Base-by-base conservation (phyloP, 2,888 invertebrate genomes). In the Nomada flava region DNA sequence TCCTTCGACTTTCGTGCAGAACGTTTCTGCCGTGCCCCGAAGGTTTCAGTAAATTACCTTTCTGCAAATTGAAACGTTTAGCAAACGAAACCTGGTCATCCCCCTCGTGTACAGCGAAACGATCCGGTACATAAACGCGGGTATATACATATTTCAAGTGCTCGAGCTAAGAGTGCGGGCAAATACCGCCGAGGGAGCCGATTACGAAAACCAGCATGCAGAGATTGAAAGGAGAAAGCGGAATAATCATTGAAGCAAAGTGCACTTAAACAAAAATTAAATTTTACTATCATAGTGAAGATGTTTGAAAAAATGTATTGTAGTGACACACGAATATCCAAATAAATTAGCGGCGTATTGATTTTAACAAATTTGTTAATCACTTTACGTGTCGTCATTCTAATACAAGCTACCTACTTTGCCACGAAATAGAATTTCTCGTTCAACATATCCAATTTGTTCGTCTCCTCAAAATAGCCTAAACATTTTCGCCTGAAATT, bases 31-130 rank as follows among this genome's bases (percentile, higher is more conserved):
- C 71, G 74, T 74, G 69, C 76, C 82, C 82, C 63, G 82, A 86
- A 84, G 84, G 79, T 79, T 75, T 82, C 79, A 69, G 82, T 86
- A 86, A 86, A 86, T 86, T 86, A 79, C 74, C 86, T 86, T 84
- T 76, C 86, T 79, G 82, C 76, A 82, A 86, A 86, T 82, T 84
- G 84, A 84, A 86, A 86, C 86, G 86, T 86, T 86, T 79, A 86
- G 84, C 84, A 84, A 84, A 76, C 82, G 79, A 71, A 86, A 86
- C 79, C 84, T 84, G 84, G 84, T 82, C 84, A 82, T 84, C 82
- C 79, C 70, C 84, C 65, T 78, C 82, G 82, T 68, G 60, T 73
- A 70, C 70, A 67, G 69, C 67, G 70, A 70, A 70, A 83, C 73
- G 83, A 74, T 69, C 65, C 69, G 53, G 72, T 69, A 82, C 81